A percentile compares a stretch with the other conserved stretches of the same genome.
Conservation (phyloP, 1,140 invertebrate genomes). For the Musca domestica region DNA sequence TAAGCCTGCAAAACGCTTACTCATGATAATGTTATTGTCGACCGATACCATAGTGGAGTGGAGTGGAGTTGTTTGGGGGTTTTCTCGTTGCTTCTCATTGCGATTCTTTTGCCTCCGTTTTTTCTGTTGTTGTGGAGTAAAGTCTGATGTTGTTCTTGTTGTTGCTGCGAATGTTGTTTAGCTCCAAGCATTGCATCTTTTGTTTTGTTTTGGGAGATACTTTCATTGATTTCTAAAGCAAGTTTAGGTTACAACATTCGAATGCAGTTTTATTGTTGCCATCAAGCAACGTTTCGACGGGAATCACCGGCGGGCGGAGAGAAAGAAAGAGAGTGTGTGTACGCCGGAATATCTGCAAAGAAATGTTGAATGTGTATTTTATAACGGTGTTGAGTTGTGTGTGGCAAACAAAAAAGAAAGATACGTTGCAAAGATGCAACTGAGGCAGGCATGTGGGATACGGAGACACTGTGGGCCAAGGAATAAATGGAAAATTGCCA, state of each 20-base stretch:
- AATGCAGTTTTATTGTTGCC: too few species aligned
- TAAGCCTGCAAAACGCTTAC: conserved; percentile 5
- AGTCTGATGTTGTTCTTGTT: too few species aligned
- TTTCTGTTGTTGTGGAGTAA: not conserved
- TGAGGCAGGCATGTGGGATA: not conserved
- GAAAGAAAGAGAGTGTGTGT: too few species aligned
- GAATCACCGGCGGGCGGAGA: too few species aligned
- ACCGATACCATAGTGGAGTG: conserved; percentile 9
- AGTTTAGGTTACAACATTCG: conserved; percentile 12
- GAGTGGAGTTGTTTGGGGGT: not conserved
- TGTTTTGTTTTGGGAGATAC: conserved; percentile 17
- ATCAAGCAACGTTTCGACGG: too few species aligned
- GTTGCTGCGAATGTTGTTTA: too few species aligned
- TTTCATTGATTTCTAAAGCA: conserved; percentile 15
- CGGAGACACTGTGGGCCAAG: too few species aligned
- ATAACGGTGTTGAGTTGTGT: conserved; percentile 7
- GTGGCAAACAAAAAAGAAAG: too few species aligned
- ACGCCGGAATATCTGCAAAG: too few species aligned
- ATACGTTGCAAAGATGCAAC: not conserved
- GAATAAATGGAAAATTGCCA: too few species aligned
- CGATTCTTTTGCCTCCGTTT: not conserved
- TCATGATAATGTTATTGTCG: conserved; percentile 18
- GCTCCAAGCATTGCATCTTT: not conserved
- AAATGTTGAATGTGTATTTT: not conserved
- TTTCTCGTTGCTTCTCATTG: too few species aligned